phyloP scores from a whole-genome alignment of 2,797 vertebrate species.

The Pseudocheirus occidentalis region DNA sequence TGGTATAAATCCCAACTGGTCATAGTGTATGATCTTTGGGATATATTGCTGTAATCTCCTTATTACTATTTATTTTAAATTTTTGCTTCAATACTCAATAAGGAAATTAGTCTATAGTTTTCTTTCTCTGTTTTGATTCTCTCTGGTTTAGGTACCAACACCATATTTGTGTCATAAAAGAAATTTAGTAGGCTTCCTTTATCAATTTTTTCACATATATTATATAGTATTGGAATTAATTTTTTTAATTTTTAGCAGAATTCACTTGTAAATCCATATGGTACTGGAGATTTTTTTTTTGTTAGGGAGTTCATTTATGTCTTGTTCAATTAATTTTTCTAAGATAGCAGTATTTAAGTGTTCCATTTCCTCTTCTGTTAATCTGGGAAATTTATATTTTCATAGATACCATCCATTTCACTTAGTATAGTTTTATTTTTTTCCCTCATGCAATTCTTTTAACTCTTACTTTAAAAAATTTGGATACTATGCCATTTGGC shows the following conservation, averaged over 20 bases:
- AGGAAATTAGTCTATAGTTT: neutral
- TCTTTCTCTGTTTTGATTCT: neutral
- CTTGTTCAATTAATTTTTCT: neutral
- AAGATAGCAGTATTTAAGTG: neutral
- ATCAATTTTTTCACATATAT: neutral
- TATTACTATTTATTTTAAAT: neutral
- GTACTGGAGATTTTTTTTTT: neutral
- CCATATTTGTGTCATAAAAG: neutral
- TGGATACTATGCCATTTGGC: neutral
- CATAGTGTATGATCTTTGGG: neutral
- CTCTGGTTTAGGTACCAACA: neutral
- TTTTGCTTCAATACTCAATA: neutral
- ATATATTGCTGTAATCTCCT: neutral
- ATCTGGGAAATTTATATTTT: neutral
- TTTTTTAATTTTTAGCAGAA: neutral
- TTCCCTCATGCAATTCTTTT: neutral
- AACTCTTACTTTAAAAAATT: neutral
- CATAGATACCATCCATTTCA: neutral
- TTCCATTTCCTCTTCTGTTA: neutral
- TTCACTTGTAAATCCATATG: neutral
- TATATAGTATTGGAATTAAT: neutral
- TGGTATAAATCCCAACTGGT: neutral
- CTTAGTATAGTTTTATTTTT: neutral
- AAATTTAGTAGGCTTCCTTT: neutral
- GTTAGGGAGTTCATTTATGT: neutral